phyloP scores from a whole-genome alignment of 2,113 vertebrate species.

The Charadrius vociferus region DNA sequence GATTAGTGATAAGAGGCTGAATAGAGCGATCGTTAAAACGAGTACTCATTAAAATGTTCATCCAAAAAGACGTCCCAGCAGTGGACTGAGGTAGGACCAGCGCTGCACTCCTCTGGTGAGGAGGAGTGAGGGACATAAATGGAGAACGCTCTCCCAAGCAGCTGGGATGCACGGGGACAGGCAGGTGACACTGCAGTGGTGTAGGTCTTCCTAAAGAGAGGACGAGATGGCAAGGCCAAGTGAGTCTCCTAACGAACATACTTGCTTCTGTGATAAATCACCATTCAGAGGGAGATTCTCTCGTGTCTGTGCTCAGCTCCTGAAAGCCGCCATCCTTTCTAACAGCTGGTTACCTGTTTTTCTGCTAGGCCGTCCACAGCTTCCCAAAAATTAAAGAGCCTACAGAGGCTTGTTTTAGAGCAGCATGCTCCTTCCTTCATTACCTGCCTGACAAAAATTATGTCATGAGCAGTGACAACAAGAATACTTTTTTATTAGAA shows the following conservation, averaged over 20 bases:
- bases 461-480: not conserved
- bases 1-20: constrained; percentile 23
- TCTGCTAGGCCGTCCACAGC: not conserved
- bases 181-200: not conserved
- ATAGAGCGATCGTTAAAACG: not conserved
- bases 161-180: not conserved
- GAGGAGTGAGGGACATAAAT: not conserved
- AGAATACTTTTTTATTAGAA: not conserved
- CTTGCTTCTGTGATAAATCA: not conserved
- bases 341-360: not conserved
- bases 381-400: not conserved
- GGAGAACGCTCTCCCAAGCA: not conserved
- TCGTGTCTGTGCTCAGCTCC: not conserved
- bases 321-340: not conserved
- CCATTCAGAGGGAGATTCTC: not conserved
- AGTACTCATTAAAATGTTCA: not conserved
- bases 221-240: not conserved
- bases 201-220: not conserved
- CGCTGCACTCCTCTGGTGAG: not conserved
- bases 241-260: fast-evolving
- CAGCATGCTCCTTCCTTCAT: not conserved
- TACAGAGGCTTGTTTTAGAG: not conserved
- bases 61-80: not conserved
- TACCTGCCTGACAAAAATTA: not conserved
- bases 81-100: not conserved